Evolutionary conservation across 2,888 invertebrate species (phyloP).

Genomic region (Agrenia bidenticulata): DNA sequence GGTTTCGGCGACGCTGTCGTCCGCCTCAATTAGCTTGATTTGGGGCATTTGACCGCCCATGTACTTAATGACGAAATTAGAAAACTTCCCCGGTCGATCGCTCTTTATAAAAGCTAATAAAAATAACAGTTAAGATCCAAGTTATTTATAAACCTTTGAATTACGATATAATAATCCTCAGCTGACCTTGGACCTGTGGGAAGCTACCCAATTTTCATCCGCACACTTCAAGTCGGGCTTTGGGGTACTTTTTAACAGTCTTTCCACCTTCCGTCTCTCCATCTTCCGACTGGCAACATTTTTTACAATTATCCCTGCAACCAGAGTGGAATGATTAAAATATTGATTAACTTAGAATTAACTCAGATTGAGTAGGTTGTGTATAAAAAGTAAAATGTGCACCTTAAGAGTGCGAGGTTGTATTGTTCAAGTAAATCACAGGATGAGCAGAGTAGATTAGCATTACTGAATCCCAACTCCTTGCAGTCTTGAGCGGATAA

Average conservation of each 20-base stretch:
- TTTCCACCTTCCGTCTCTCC: slow-evolving; percentile 53
- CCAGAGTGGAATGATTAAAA: slow-evolving; percentile 46
- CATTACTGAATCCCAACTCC: slow-evolving; percentile 79
- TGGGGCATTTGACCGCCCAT: slow-evolving; percentile 91
- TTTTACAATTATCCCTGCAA: slow-evolving; percentile 32
- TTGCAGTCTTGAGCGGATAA: slow-evolving; percentile 75
- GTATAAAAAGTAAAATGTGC: too few species aligned
- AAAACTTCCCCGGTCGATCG: slow-evolving; percentile 83
- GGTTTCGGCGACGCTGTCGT: slow-evolving; percentile 32
- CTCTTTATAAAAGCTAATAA: slow-evolving; percentile 88
- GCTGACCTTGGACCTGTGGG: slow-evolving; percentile 66
- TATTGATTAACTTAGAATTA: background rate
- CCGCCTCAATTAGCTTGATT: slow-evolving; percentile 67
- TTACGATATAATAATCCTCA: slow-evolving; percentile 9
- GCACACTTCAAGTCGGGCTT: slow-evolving; percentile 91
- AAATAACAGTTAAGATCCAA: too few species aligned
- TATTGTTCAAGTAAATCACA: slow-evolving; percentile 82
- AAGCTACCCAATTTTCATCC: slow-evolving; percentile 97
- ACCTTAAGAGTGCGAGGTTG: slow-evolving; percentile 67
- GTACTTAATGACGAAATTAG: slow-evolving; percentile 88
- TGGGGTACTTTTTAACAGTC: slow-evolving; percentile 75
- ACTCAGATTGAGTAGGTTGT: background rate
- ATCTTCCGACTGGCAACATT: slow-evolving; percentile 30
- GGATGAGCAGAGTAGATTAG: slow-evolving; percentile 81
- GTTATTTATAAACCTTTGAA: too few species aligned